These are phyloP conservation scores for Harpagoxenus sublaevis DNA, from an alignment of 2,888 invertebrate species.

Conservation along the genomic window DNA sequence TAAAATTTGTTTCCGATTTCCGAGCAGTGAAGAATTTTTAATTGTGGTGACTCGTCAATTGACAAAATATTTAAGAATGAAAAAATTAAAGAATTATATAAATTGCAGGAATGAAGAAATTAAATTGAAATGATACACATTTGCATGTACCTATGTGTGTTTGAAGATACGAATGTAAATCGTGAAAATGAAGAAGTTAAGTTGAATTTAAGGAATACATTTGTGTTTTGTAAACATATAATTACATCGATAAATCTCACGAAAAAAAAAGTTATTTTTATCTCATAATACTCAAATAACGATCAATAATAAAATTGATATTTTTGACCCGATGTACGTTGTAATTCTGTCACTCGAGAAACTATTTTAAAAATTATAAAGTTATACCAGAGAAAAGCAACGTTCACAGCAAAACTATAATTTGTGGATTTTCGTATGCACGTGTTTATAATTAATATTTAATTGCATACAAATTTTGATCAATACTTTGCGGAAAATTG, in stretches of 20 bases:
- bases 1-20: not conserved
- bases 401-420: not conserved
- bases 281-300: not conserved
- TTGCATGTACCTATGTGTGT: not conserved
- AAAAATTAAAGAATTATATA: not conserved
- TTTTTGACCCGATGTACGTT: not conserved
- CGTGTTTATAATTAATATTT: not conserved
- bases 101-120: not conserved
- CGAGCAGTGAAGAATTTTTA: not conserved
- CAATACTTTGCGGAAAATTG: not conserved
- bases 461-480: not conserved
- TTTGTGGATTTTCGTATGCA: not conserved
- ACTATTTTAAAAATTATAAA: not conserved
- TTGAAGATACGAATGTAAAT: not conserved
- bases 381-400: not conserved
- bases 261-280: not conserved
- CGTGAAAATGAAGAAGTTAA: not conserved
- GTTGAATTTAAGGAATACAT: not conserved
- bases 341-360: too few species aligned
- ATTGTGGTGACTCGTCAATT: not conserved
- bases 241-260: not conserved
- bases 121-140: not conserved
- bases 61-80: not conserved
- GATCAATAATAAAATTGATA: not conserved
- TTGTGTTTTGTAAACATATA: not conserved